phyloP scores from a whole-genome alignment of 1,140 invertebrate species.

The Latrodectus geometricus region DNA sequence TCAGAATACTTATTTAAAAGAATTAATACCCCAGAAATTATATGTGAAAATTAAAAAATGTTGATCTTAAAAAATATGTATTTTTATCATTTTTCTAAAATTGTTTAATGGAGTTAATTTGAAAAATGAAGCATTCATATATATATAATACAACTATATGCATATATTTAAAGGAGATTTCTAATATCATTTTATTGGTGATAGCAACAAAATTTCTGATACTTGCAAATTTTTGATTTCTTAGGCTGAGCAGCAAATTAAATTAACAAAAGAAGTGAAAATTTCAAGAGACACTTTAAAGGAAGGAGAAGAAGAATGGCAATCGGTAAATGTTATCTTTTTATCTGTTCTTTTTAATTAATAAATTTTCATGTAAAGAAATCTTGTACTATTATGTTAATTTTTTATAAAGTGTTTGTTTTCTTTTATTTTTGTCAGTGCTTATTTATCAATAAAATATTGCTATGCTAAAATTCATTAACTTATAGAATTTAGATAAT shows the following conservation, averaged over 20 bases:
- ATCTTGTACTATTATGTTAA: background rate
- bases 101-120: no score
- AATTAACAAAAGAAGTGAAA: conserved; percentile 65
- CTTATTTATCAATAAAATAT: background rate
- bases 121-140: no score
- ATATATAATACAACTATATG: no score
- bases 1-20: no score
- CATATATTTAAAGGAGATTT: no score
- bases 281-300: conserved; percentile 66
- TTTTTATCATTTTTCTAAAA: no score
- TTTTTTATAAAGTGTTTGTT: background rate
- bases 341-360: no score
- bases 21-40: no score
- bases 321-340: conserved; percentile 55
- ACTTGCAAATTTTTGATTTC: background rate
- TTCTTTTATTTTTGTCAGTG: background rate
- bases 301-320: conserved; percentile 67
- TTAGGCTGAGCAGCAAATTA: conserved; percentile 65
- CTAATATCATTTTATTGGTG: no score
- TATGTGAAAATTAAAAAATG: no score
- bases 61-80: no score
- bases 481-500: conserved; percentile 85
- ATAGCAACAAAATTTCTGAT: no score
- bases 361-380: background rate
- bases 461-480: background rate